Percentiles rank a stretch among this genome's conserved stretches.
These are phyloP conservation scores for Acleris cristana DNA, from an alignment of 2,888 invertebrate genomes.

Conservation along the genomic window DNA sequence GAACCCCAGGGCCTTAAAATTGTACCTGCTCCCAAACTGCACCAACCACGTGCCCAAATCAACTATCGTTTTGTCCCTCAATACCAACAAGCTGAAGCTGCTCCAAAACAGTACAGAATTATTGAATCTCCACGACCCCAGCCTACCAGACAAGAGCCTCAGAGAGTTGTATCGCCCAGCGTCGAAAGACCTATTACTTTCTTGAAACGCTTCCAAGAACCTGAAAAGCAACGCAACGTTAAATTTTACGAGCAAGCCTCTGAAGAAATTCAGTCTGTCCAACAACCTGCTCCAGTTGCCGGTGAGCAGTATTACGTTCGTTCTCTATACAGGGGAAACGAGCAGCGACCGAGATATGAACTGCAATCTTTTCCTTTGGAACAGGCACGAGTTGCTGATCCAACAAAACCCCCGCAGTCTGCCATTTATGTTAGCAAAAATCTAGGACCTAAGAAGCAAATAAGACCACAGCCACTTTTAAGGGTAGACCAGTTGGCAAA, in stretches of 20 bases:
- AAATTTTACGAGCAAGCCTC: conserved; percentile 67
- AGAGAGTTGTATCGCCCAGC: conserved; percentile 57
- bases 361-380: conserved; percentile 53
- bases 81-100: conserved; percentile 68
- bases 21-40: conserved; percentile 74
- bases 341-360: conserved; percentile 69
- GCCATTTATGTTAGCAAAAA: conserved; percentile 76
- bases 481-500: conserved; percentile 51
- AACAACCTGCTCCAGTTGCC: conserved; percentile 59
- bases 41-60: conserved; percentile 54
- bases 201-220: conserved; percentile 70
- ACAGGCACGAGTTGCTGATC: conserved; percentile 55
- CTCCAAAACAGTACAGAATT: conserved; percentile 73
- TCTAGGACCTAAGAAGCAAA: conserved; percentile 62
- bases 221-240: conserved; percentile 67
- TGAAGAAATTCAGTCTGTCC: conserved; percentile 53
- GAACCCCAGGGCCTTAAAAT: conserved; percentile 76
- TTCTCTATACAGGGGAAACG: conserved; percentile 65
- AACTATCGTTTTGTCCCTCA: conserved; percentile 68
- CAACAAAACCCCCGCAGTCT: conserved; percentile 71
- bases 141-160: conserved; percentile 64
- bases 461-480: conserved; percentile 54
- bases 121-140: conserved; percentile 65
- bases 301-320: conserved; percentile 73
- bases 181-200: conserved; percentile 73